Base-by-base conservation (phyloP, 2,113 vertebrate species). In the Stigmatopora nigra region DNA sequence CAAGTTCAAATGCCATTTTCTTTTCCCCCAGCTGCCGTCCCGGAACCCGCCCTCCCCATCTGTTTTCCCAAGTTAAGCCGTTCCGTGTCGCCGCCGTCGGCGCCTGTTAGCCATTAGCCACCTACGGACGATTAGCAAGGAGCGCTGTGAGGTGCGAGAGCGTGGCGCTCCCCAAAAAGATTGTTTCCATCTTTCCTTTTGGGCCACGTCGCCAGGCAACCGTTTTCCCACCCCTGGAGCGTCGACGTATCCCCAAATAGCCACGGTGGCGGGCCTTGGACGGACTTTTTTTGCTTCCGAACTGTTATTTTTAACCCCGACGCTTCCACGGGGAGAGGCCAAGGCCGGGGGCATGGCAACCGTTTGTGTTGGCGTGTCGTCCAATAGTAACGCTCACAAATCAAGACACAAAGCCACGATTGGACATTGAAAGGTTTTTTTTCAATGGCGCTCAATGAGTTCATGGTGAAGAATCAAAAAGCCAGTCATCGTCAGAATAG, bases 101-200 rank as follows among this genome's bases (percentile, higher is more conserved):
- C 52, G 87, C 73, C 87, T 90, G 88, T 57, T 36, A 85, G 67
- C 88, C 75, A 89, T 89, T 91, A 88, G 77, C 69, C 55, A 79
- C 84, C 82, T 82, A 68, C 77, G 69, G 79, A 76, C 86, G 80
- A 90, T 91, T 90, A 88, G 76, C 77, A 84, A 71, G 88, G 90
- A 91, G 83, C 87, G 86, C 84, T 88, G 78, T 86, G 89, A 89
- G 88, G 86, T 86, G 87, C 79, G 78, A 88, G 78, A 61, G 71
- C 77, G 48, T 55, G 75, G 78, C 76, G 78, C 76, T 10, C n/a
- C 6, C 13, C 22, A 3, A 25, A 69, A 48, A 72, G 59, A 69
- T 76, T 48, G 53, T 70, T 66, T 82, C 83, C 78, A 77, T 84
- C 77, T 79, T 78, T 77, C 35, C 85, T 71, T 73, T 63, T 68